Evolutionary conservation across 1,140 invertebrate genomes (phyloP), one percentile per base, ranked within the genome.

Genomic region (Cydia pomonella): DNA sequence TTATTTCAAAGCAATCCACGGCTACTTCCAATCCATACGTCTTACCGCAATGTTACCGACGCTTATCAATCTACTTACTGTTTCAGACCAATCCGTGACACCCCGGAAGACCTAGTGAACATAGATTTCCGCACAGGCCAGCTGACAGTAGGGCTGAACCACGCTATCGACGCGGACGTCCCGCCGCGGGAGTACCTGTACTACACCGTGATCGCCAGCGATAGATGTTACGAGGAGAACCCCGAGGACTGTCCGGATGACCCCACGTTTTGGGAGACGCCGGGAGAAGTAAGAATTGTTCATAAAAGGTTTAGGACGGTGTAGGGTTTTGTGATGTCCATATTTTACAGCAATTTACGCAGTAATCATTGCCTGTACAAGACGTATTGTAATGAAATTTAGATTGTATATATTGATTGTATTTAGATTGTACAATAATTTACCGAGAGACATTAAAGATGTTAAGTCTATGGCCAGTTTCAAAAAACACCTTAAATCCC

Each of bases 101-200:
- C 91, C 12, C 87, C 86, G 1, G 76, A 79, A 25, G 84, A 87
- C 62, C 85, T 93, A 50, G 86, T 94, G 10, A 76, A 81, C 72
- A 94, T 94, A 16, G 85, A 94, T 79, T 77, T 80, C 38, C 47
- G 76, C 44, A 85, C 88, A 2, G 94, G 94, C 13, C 87, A 92
- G 77, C 79, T 95, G 12, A 82, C 81, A 12, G 93, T 94, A 4
- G 77, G 87, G 44, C 72, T 76, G 12, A 77, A 85, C 47, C 80
- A 81, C n/a, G 85, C 83, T 2, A 94, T 95, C 47, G 92, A 94
- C 80, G 93, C 93, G 5, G 94, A 94, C 76, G 78, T 64, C 7
- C 91, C 92, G 0, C 87, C 84, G 3, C 83, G 87, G 1, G 75
- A 87, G 63, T 72, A 90, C 59, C 83, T 95, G 10, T 85, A 88